phyloP scores from a whole-genome alignment of 2,113 vertebrate genomes.

The Chlorocebus sabaeus region DNA sequence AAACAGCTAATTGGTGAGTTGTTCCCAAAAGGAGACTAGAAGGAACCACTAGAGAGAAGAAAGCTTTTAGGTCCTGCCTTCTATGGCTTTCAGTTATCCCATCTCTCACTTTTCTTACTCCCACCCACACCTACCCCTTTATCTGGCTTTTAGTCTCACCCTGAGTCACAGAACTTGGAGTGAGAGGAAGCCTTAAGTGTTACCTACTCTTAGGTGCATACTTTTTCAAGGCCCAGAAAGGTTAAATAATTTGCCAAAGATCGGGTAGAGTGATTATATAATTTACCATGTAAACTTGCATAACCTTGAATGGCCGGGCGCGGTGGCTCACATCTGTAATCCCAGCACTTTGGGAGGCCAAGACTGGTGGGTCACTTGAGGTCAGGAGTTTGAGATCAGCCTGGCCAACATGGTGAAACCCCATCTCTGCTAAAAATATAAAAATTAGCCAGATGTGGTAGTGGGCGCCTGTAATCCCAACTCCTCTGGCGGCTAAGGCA shows the following conservation, averaged over 20 bases:
- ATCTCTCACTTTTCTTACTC: neutral
- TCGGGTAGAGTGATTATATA: neutral
- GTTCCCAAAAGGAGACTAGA: conserved; percentile 30
- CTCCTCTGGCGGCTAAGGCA: too few species aligned
- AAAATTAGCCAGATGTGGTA: too few species aligned
- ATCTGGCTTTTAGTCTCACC: neutral
- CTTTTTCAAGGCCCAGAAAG: neutral
- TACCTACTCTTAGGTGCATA: neutral
- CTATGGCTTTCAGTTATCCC: neutral
- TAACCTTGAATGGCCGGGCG: neutral
- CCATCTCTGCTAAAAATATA: too few species aligned
- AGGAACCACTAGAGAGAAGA: neutral
- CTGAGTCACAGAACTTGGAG: neutral
- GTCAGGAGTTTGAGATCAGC: too few species aligned
- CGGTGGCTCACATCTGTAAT: too few species aligned
- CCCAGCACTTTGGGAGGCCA: too few species aligned
- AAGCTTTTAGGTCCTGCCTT: neutral
- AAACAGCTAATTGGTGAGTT: conserved; percentile 80
- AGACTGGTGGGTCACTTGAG: too few species aligned
- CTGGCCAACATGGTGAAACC: too few species aligned
- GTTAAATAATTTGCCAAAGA: neutral
- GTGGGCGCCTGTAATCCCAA: too few species aligned
- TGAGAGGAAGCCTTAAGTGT: neutral
- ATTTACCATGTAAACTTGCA: neutral
- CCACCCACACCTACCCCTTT: neutral